A percentile compares a stretch with the other conserved stretches of the same genome.
These are phyloP conservation scores for Oegoconia quadripuncta DNA, from an alignment of 2,888 invertebrate species.

Conservation along the genomic window DNA sequence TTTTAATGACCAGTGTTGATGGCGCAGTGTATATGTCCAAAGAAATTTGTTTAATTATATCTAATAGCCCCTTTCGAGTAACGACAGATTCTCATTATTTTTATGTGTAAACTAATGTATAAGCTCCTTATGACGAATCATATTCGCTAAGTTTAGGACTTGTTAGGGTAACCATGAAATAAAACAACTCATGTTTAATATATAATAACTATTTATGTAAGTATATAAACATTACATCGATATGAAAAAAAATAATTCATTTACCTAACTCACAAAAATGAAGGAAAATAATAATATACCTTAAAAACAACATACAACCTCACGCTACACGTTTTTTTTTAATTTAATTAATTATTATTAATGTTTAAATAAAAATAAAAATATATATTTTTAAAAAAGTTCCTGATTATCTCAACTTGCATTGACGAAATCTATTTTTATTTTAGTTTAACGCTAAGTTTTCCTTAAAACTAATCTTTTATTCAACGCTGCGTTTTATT, in stretches of 20 bases:
- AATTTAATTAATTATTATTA: constrained; percentile 35
- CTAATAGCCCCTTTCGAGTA: no score
- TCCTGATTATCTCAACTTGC: constrained; percentile 31
- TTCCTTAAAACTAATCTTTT: constrained; percentile 44
- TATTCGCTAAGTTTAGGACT: background rate
- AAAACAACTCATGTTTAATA: constrained; percentile 66
- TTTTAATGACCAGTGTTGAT: no score
- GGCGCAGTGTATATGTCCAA: no score
- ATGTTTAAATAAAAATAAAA: constrained; percentile 45
- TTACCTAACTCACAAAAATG: constrained; percentile 69
- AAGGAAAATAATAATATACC: constrained; percentile 51
- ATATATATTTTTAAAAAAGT: constrained; percentile 36
- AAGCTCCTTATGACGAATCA: background rate
- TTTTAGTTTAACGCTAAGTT: constrained; percentile 46
- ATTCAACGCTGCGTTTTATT: constrained; percentile 50
- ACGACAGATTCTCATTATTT: no score
- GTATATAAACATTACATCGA: constrained; percentile 78
- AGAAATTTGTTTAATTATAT: no score
- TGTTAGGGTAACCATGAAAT: constrained; percentile 30
- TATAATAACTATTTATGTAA: constrained; percentile 79
- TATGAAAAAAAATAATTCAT: constrained; percentile 75
- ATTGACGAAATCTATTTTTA: constrained; percentile 45
- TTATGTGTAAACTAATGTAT: background rate
- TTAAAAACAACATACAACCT: constrained; percentile 73
- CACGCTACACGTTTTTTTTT: constrained; percentile 64